These are phyloP conservation scores for Meta bourneti DNA, from an alignment of 2,888 invertebrate genomes.

Conservation along the genomic window DNA sequence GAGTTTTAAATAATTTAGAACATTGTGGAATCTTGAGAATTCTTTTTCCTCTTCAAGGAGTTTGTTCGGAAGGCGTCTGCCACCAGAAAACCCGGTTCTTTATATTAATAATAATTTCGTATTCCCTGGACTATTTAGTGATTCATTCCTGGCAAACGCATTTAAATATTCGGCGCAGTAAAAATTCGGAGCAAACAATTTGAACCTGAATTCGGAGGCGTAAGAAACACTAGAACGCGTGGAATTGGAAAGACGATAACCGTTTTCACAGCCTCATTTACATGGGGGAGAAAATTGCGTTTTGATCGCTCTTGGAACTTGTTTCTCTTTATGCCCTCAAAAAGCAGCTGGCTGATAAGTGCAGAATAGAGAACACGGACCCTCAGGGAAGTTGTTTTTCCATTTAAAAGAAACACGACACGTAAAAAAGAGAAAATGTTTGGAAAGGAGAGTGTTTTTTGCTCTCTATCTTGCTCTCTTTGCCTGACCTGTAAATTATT, in stretches of 20 bases:
- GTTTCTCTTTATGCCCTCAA: background rate
- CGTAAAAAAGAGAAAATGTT: background rate
- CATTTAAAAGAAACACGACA: background rate
- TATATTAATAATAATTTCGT: slow-evolving; percentile 20
- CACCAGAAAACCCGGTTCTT: background rate
- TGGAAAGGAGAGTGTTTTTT: background rate
- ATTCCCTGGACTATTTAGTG: slow-evolving; percentile 39
- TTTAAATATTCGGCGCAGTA: slow-evolving; percentile 26
- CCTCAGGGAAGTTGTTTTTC: background rate
- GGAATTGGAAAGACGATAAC: background rate
- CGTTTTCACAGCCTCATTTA: background rate
- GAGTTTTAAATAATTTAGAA: slow-evolving; percentile 1
- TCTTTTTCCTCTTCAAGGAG: background rate
- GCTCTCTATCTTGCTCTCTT: background rate
- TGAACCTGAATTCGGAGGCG: slow-evolving; percentile 10
- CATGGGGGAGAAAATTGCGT: background rate
- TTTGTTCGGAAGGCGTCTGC: no score
- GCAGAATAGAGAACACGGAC: background rate
- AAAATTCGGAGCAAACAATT: slow-evolving; percentile 20
- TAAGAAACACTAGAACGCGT: background rate
- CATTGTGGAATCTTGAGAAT: background rate
- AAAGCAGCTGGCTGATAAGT: background rate
- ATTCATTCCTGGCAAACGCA: slow-evolving; percentile 42
- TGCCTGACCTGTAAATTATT: background rate
- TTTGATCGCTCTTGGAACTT: background rate